These are phyloP conservation scores for Atta colombica DNA, from an alignment of 1,140 invertebrate species.

Conservation along the genomic window DNA sequence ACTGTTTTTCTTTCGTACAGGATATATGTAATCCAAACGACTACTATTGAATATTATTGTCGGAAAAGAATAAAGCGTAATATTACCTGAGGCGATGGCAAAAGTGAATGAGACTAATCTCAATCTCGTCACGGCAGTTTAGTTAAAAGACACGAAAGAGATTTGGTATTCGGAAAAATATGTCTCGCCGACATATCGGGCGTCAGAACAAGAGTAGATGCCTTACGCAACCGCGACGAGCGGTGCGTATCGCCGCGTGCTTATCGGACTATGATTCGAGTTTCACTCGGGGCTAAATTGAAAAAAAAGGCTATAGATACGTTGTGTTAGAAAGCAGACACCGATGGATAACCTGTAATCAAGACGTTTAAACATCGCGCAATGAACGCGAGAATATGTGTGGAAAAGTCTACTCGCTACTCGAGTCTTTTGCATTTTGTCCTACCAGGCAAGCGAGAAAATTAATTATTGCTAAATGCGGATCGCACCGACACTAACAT, in stretches of 20 bases:
- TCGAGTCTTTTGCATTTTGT: neutral
- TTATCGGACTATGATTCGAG: conserved; percentile 68
- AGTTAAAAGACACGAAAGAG: conserved; percentile 56
- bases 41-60: conserved; percentile 45
- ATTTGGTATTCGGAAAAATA: conserved; percentile 63
- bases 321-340: conserved; percentile 76
- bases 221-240: conserved; percentile 65
- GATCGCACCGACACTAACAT: conserved; percentile 12
- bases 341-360: conserved; percentile 71
- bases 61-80: neutral
- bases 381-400: neutral
- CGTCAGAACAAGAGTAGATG: conserved; percentile 57
- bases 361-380: conserved; percentile 64
- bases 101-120: conserved; percentile 57
- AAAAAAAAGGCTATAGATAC: conserved; percentile 60
- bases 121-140: conserved; percentile 52
- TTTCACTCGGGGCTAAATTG: conserved; percentile 67
- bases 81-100: conserved; percentile 17
- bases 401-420: neutral
- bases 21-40: neutral
- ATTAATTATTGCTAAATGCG: conserved; percentile 49
- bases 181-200: conserved; percentile 9
- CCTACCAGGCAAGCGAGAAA: neutral
- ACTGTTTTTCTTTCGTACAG: neutral
- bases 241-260: conserved; percentile 15